A percentile compares a stretch with the other conserved stretches of the same genome.
phyloP scores from a whole-genome alignment of 2,888 invertebrate genomes.

The Adineta ricciae region DNA sequence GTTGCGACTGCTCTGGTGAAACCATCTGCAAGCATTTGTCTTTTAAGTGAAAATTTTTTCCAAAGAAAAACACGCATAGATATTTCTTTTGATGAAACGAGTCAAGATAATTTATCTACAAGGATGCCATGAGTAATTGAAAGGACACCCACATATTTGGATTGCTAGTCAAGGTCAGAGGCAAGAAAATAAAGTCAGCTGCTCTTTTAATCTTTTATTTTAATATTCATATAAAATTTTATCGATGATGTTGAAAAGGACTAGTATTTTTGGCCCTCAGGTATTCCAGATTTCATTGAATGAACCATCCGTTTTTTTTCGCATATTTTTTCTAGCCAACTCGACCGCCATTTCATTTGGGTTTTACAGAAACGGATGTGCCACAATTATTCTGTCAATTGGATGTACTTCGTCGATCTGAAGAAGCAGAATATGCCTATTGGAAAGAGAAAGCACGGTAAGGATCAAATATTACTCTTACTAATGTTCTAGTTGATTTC shows the following conservation, averaged over 20 bases:
- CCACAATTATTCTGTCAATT: constrained; percentile 25
- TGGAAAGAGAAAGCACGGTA: constrained; percentile 33
- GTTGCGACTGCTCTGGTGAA: no score
- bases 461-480: background rate
- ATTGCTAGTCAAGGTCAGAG: background rate
- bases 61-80: background rate
- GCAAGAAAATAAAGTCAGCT: background rate
- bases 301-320: background rate
- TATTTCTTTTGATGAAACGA: background rate
- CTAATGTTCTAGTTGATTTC: background rate
- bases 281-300: background rate
- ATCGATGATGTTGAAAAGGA: background rate
- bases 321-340: background rate
- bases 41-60: background rate
- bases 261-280: background rate
- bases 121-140: background rate
- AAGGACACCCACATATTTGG: background rate
- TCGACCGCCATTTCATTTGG: background rate
- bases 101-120: background rate
- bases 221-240: background rate
- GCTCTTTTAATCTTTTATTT: background rate
- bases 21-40: background rate
- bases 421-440: background rate
- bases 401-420: constrained; percentile 6
- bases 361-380: constrained; percentile 13